phyloP scores from a whole-genome alignment of 2,797 vertebrate genomes.

The Thalassophryne amazonica region DNA sequence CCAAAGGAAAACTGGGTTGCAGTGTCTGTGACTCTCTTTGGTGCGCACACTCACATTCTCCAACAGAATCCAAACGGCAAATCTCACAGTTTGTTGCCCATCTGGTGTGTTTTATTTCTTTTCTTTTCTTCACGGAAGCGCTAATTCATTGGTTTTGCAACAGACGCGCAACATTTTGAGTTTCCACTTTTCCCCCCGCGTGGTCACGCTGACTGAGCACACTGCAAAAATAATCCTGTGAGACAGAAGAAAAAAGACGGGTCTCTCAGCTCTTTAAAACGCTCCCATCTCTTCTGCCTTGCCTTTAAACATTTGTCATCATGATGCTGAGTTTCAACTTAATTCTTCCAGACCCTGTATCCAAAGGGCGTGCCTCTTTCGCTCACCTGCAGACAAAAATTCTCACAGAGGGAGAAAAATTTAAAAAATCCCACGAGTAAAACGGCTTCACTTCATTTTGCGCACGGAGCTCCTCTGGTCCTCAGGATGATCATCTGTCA shows the following conservation, averaged over 20 bases:
- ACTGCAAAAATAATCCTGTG: slow-evolving; percentile 38
- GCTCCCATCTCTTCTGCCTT: not conserved
- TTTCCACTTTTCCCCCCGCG: slow-evolving; percentile 43
- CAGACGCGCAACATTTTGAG: slow-evolving; percentile 16
- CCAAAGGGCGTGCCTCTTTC: slow-evolving; percentile 29
- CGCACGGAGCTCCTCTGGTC: slow-evolving; percentile 44
- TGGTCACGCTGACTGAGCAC: slow-evolving; percentile 57
- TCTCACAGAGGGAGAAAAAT: not conserved
- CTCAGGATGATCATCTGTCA: too few species aligned
- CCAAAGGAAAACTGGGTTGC: slow-evolving; percentile 36
- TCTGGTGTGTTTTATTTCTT: slow-evolving; percentile 33
- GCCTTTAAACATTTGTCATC: slow-evolving; percentile 15
- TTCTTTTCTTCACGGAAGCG: too few species aligned
- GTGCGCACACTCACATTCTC: slow-evolving; percentile 64
- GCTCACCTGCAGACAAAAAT: slow-evolving; percentile 21
- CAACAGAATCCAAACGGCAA: slow-evolving; percentile 8
- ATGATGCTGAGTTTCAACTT: too few species aligned
- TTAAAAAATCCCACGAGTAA: slow-evolving; percentile 13
- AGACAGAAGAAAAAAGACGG: slow-evolving; percentile 14
- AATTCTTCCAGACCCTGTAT: slow-evolving; percentile 29
- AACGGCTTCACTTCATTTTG: slow-evolving; percentile 40
- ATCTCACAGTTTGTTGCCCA: not conserved
- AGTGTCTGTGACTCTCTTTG: slow-evolving; percentile 57
- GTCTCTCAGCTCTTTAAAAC: not conserved
- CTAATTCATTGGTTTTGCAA: too few species aligned